phyloP scores from a whole-genome alignment of 2,888 invertebrate species.

The Rhagonycha fulva region DNA sequence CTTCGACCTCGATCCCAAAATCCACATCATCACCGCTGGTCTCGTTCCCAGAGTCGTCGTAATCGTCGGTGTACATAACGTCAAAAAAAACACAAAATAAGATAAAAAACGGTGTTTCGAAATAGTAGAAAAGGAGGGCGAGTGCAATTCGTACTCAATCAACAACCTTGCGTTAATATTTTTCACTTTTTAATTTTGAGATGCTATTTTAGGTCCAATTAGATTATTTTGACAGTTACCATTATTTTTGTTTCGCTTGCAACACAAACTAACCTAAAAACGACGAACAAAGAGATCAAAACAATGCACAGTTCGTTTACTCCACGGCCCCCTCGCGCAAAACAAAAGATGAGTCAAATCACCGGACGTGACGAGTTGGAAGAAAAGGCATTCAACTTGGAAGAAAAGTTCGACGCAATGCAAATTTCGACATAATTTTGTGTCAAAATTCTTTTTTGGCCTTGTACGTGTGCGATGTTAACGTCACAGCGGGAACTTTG shows the following conservation, averaged over 20 bases:
- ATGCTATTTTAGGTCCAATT: constrained; percentile 20
- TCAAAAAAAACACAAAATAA: not conserved
- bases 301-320: not conserved
- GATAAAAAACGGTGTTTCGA: not conserved
- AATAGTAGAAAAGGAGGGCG: not conserved
- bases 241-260: constrained; percentile 13
- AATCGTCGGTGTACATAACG: constrained; percentile 90
- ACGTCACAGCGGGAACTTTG: not conserved
- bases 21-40: constrained; percentile 94
- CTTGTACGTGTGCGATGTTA: not conserved
- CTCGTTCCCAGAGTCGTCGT: constrained; percentile 91
- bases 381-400: not conserved
- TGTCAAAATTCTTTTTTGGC: not conserved
- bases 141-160: not conserved
- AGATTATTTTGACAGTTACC: constrained; percentile 27
- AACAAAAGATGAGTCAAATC: not conserved
- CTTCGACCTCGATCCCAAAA: constrained; percentile 87
- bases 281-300: not conserved
- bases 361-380: not conserved
- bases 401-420: not conserved
- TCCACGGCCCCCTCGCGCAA: not conserved
- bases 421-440: no score
- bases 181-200: constrained; percentile 41
- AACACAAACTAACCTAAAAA: constrained; percentile 1
- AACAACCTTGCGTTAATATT: not conserved